Conservation (phyloP, 2,888 invertebrate genomes). For the Monoplex corrugatus region DNA sequence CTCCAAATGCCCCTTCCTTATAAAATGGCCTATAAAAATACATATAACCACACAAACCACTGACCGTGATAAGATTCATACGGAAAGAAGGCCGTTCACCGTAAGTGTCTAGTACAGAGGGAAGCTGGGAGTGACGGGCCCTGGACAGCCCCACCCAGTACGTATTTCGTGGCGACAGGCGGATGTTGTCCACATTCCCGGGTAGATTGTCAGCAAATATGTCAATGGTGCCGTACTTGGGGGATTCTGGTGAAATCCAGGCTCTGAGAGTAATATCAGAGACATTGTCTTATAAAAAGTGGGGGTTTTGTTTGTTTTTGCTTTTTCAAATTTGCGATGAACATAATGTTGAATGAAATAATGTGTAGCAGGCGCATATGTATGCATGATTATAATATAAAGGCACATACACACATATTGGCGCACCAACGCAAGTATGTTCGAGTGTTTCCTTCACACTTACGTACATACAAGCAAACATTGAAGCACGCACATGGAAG, state of each 20-base stretch:
- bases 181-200: constrained; percentile 87
- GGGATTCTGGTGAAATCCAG: constrained; percentile 15
- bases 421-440: too few species aligned
- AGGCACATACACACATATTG: too few species aligned
- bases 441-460: too few species aligned
- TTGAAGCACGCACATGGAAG: background rate
- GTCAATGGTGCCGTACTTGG: constrained; percentile 39
- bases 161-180: constrained; percentile 75
- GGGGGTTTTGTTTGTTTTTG: too few species aligned
- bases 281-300: too few species aligned
- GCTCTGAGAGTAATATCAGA: constrained; percentile 18
- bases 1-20: background rate
- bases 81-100: constrained; percentile 32
- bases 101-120: constrained; percentile 44
- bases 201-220: constrained; percentile 86
- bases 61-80: background rate
- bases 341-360: too few species aligned
- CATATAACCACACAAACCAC: background rate
- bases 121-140: constrained; percentile 55
- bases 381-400: too few species aligned
- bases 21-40: too few species aligned
- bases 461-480: too few species aligned
- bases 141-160: constrained; percentile 81
- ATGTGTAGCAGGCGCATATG: too few species aligned
- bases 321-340: too few species aligned